These are phyloP conservation scores for Machimus rusticus DNA, from an alignment of 2,888 invertebrate genomes.

Conservation along the genomic window DNA sequence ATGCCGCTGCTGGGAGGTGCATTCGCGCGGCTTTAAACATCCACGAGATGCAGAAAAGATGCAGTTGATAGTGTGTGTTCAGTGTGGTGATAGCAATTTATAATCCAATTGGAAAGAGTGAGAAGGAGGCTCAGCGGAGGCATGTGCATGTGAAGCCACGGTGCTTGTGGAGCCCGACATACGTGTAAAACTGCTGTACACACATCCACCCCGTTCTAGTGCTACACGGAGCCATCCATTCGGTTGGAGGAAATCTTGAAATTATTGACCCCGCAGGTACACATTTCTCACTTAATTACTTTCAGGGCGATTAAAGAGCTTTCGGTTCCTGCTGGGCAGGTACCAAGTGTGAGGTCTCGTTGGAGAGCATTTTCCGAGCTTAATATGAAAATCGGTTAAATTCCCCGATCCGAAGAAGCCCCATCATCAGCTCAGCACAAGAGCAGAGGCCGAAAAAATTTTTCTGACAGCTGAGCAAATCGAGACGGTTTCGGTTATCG, in stretches of 20 bases:
- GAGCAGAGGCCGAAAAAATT: background rate
- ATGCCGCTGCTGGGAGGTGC: constrained; percentile 31
- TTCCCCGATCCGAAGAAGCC: background rate
- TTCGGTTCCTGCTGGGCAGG: background rate
- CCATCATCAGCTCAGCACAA: too few relatives aligned
- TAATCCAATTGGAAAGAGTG: constrained; percentile 15
- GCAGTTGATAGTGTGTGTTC: constrained; percentile 39
- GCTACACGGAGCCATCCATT: constrained; percentile 42
- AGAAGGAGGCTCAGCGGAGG: background rate
- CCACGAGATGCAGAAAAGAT: constrained; percentile 44
- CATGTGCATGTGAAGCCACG: constrained; percentile 2
- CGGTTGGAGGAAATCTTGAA: constrained; percentile 51
- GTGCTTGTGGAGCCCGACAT: background rate
- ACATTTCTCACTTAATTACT: constrained; percentile 46
- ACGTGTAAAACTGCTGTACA: constrained; percentile 1
- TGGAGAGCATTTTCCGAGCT: background rate
- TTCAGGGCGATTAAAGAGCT: constrained; percentile 31
- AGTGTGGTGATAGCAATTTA: constrained; percentile 22
- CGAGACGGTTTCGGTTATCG: background rate
- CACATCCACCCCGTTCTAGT: constrained; percentile 13
- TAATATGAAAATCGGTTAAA: background rate
- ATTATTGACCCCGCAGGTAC: constrained; percentile 52
- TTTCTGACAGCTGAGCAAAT: constrained; percentile 24
- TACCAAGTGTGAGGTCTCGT: constrained; percentile 28
- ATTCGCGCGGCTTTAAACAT: constrained; percentile 41